phyloP scores from a whole-genome alignment of 2,888 invertebrate genomes.

The Phyllotreta cruciferae region DNA sequence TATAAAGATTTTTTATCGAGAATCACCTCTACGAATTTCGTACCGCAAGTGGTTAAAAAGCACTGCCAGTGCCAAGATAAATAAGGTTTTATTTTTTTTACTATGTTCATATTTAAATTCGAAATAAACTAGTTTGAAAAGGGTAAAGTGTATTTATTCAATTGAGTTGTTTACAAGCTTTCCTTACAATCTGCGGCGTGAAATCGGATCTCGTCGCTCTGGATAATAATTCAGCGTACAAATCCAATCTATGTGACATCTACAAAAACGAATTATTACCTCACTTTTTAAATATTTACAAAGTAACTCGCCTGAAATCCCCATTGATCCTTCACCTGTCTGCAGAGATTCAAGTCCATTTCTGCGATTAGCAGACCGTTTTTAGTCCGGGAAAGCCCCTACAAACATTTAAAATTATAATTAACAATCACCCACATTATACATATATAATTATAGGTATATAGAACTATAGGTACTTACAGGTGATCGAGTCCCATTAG shows the following conservation, averaged over 20 bases:
- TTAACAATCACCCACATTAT: too few relatives aligned
- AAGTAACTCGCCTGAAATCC: conserved; percentile 74
- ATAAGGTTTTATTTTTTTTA: conserved; percentile 8
- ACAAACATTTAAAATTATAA: conserved; percentile 17
- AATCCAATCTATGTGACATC: conserved; percentile 90
- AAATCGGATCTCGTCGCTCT: conserved; percentile 76
- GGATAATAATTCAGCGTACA: conserved; percentile 81
- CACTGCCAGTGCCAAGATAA: conserved; percentile 13
- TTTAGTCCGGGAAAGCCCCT: conserved; percentile 46
- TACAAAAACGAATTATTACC: conserved; percentile 49
- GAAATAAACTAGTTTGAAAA: conserved; percentile 2
- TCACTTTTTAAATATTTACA: not conserved
- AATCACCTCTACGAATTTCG: conserved; percentile 75
- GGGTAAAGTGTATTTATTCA: conserved; percentile 16
- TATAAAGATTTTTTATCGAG: conserved; percentile 80
- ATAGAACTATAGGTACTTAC: too few relatives aligned
- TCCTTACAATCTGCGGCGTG: conserved; percentile 76
- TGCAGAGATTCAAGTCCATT: conserved; percentile 91
- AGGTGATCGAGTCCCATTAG: conserved; percentile 91
- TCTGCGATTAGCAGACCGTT: conserved; percentile 84
- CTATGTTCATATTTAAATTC: conserved; percentile 1
- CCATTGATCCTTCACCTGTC: conserved; percentile 93
- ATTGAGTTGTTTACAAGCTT: conserved; percentile 44
- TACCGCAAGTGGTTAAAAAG: conserved; percentile 76
- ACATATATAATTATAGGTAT: too few relatives aligned